Base-by-base conservation (phyloP, 2,888 invertebrate genomes). In the Willowsia nigromaculata region DNA sequence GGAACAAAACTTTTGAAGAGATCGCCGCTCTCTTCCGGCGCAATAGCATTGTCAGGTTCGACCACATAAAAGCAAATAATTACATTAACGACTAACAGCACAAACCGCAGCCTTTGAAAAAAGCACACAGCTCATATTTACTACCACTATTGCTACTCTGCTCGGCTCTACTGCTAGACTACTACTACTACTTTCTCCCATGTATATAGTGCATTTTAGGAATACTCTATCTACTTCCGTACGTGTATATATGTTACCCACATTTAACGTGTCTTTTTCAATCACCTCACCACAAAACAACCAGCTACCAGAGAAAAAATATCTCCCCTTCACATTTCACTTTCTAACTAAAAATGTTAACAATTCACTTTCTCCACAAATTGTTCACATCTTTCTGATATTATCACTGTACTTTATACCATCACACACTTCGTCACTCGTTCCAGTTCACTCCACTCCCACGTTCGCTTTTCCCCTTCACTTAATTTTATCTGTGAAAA, bases 1-100 rank as follows among this genome's bases (percentile, higher is more conserved):
- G 98, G 95, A 98, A 98, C 95, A 98, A 98, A 95, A 94, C 95
- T n/a, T 98, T 99, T 94, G 99, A 99, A 95, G 99, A 99, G 95
- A 99, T 99, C 94, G 96, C 98, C 94, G 97, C 97, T 93, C 95
- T 98, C 94, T 98, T 98, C 95, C 96, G 97, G 94, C 97, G 97
- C 94, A 97, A 91, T 85, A 90, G 90, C 80, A 91, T 87, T 78
- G 85, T 85, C 90, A 90, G 90, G 90, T 90, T 88, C 85, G 88
- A 87, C 90, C 86, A 87, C 89, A 89, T 89, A 89, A 89, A 89
- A 89, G 89, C 84, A 89, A 89, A 89, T 89, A 89, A 89, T 89
- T 89, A 89, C 86, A 87, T 90, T 87, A 87, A 85, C 89, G 85
- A 85, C 85, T 89, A 86, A 85, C 85, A 85, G 56, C 89, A 85